Evolutionary conservation across 2,888 invertebrate genomes (phyloP), one percentile per base, ranked within the genome.

Genomic region (Pammene aurita): DNA sequence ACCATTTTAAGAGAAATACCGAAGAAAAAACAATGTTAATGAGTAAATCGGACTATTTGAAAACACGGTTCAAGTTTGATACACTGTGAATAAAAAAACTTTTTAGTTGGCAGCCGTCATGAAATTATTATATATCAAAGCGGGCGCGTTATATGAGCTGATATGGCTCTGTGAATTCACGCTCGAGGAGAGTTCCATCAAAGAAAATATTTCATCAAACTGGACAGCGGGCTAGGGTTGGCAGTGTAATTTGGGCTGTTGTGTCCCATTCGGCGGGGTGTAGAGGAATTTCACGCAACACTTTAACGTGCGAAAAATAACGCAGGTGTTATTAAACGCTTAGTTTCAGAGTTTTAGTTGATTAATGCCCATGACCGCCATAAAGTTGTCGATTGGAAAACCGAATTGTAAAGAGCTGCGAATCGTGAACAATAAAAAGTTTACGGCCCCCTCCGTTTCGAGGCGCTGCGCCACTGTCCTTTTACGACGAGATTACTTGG

Each of bases 401-500:
- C 84, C 83, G 84, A 87, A 88, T 85, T 82, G 84, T 85, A 78
- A 81, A 73, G 80, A 78, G 83, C 83, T 76, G 79, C 82, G 85
- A 84, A 83, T 87, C 86, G 87, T 84, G 89, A 87, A 84, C 87
- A 82, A 87, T 89, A 89, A 90, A 90, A 88, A 86, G 76, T 90
- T 88, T 88, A 88, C 81, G 83, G 82, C 75, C 67, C 65, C 57
- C 67, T 66, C 68, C 74, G 68, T 67, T 72, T 72, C 58, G 70
- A 64, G 67, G 55, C 66, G 67, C 60, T 66, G 61, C 34, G 61
- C 62, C 70, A 68, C 72, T 76, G 74, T 74, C 74, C 76, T 78
- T 82, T 83, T 83, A 82, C 77, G 79, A 79, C 73, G 76, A 81
- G 77, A 80, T 83, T 81, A 81, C 76, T 73, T 75, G 68, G 77